phyloP scores from a whole-genome alignment of 2,888 invertebrate species.

The Drosophila tripunctata region DNA sequence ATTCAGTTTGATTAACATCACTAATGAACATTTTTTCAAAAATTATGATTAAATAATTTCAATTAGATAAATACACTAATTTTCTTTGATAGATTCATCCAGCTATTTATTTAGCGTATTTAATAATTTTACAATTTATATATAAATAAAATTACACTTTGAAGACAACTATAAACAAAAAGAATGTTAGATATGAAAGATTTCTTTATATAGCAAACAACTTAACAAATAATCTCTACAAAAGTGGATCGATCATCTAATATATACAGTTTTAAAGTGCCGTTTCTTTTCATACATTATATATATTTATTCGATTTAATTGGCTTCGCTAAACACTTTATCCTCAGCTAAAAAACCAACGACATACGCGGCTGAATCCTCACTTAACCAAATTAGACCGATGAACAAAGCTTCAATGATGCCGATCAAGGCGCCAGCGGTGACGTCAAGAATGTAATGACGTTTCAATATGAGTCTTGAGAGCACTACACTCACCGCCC shows the following conservation, averaged over 20 bases:
- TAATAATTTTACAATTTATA: background rate
- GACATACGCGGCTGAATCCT: slow-evolving; percentile 75
- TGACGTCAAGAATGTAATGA: slow-evolving; percentile 94
- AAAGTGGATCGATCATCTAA: background rate
- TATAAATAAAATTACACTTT: background rate
- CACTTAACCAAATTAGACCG: slow-evolving; percentile 88
- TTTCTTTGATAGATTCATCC: background rate
- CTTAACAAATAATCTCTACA: background rate
- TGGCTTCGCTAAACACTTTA: slow-evolving; percentile 62
- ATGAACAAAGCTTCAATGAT: slow-evolving; percentile 88
- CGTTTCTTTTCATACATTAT: background rate
- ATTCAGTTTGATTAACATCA: too few relatives aligned
- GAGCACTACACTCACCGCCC: slow-evolving; percentile 90
- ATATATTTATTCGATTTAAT: background rate
- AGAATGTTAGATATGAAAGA: too few relatives aligned
- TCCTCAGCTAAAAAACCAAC: slow-evolving; percentile 76
- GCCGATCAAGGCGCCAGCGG: slow-evolving; percentile 91
- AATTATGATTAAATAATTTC: too few relatives aligned
- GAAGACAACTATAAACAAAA: too few relatives aligned
- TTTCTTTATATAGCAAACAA: too few relatives aligned
- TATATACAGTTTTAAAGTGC: slow-evolving; percentile 6
- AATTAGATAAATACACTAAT: too few relatives aligned
- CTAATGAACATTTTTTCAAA: too few relatives aligned
- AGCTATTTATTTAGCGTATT: background rate
- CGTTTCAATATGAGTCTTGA: slow-evolving; percentile 93